Conservation (phyloP, 2,113 vertebrate species). For the Trichomycterus rosablanca region DNA sequence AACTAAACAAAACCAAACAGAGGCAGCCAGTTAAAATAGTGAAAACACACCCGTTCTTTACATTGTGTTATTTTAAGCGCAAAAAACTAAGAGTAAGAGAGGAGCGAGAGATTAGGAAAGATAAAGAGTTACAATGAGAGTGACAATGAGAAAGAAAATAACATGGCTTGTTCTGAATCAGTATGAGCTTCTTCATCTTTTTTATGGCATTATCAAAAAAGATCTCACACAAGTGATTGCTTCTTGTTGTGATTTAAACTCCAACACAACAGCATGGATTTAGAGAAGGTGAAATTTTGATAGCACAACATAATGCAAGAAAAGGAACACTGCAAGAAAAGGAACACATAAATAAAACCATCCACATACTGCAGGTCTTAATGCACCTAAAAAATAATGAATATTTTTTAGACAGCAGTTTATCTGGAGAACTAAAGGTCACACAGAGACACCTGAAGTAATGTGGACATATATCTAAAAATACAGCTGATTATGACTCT, state of each 20-base stretch:
- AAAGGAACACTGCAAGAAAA: not conserved
- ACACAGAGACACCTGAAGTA: too few species aligned
- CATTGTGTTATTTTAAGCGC: not conserved
- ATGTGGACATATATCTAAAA: too few species aligned
- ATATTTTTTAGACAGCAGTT: not conserved
- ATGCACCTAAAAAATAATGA: too few species aligned
- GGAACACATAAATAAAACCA: not conserved
- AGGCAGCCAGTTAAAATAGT: not conserved
- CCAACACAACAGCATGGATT: too few species aligned
- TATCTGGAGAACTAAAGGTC: too few species aligned
- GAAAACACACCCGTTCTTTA: not conserved
- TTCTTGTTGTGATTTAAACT: conserved; percentile 6
- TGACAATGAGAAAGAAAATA: not conserved
- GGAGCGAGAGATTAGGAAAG: conserved; percentile 9
- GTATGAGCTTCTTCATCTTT: not conserved
- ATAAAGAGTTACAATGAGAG: conserved; percentile 1
- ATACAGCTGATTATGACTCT: too few species aligned
- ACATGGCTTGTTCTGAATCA: not conserved
- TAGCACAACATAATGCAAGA: too few species aligned
- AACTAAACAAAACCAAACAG: not conserved
- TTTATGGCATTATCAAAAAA: not conserved
- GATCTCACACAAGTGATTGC: conserved; percentile 1
- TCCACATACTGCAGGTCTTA: conserved; percentile 1
- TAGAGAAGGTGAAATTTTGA: too few species aligned
- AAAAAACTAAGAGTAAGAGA: not conserved